phyloP scores from a whole-genome alignment of 2,888 invertebrate species.

The Ecliptopera silaceata region DNA sequence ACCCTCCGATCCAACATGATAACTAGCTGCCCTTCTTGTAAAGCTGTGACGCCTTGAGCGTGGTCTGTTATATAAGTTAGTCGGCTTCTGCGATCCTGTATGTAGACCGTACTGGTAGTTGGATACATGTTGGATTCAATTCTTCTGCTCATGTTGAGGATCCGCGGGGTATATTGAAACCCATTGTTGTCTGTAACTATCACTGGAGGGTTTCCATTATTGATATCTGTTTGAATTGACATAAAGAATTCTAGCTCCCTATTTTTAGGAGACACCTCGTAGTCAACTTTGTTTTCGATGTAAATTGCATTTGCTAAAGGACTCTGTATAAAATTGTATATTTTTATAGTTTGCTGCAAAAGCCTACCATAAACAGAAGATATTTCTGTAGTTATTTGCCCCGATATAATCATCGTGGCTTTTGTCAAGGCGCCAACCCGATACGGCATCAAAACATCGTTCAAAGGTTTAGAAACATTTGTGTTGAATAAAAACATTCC shows the following conservation, averaged over 20 bases:
- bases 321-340: constrained; percentile 88
- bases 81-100: constrained; percentile 88
- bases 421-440: constrained; percentile 81
- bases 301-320: constrained; percentile 88
- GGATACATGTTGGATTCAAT: constrained; percentile 98
- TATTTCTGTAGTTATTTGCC: constrained; percentile 91
- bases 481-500: constrained; percentile 98
- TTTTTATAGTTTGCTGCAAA: constrained; percentile 89
- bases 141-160: constrained; percentile 89
- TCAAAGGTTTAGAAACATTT: constrained; percentile 89
- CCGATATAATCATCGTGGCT: constrained; percentile 90
- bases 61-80: constrained; percentile 92
- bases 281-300: constrained; percentile 91
- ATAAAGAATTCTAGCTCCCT: constrained; percentile 95
- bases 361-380: constrained; percentile 90
- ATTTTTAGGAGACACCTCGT: constrained; percentile 92
- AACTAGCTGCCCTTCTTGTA: constrained; percentile 94
- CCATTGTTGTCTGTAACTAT: constrained; percentile 96
- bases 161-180: constrained; percentile 91
- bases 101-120: constrained; percentile 93
- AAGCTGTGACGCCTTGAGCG: constrained; percentile 94
- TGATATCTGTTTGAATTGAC: constrained; percentile 92
- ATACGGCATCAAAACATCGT: constrained; percentile 89
- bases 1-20: constrained; percentile 96
- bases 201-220: constrained; percentile 89